phyloP scores from a whole-genome alignment of 1,140 invertebrate genomes.

The Dryas iulia region DNA sequence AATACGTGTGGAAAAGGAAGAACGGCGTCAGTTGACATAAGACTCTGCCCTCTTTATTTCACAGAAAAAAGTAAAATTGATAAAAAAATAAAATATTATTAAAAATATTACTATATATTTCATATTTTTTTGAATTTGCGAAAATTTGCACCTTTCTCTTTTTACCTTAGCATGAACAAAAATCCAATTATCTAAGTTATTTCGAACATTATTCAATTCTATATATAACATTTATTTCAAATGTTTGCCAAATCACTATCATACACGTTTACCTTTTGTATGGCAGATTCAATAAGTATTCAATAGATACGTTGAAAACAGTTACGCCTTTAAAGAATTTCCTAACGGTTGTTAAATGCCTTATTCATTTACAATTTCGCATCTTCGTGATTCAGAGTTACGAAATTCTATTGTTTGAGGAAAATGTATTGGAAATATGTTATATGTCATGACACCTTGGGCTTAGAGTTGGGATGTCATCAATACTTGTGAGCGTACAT shows the following conservation, averaged over 20 bases:
- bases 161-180: too few relatives aligned
- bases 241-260: background rate
- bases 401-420: conserved; percentile 41
- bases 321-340: conserved; percentile 3
- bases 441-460: too few relatives aligned
- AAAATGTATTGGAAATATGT: background rate
- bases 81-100: too few relatives aligned
- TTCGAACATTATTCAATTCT: background rate
- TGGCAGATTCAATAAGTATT: conserved; percentile 1
- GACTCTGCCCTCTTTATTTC: too few relatives aligned
- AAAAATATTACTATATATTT: background rate
- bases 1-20: too few relatives aligned
- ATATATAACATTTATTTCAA: background rate
- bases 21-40: too few relatives aligned
- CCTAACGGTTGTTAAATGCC: conserved; percentile 13
- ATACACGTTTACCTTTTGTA: background rate
- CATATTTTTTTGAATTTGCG: background rate
- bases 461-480: too few relatives aligned
- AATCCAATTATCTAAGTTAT: background rate
- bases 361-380: conserved; percentile 5
- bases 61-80: too few relatives aligned
- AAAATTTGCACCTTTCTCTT: background rate
- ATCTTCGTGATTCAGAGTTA: conserved; percentile 53
- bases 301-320: conserved; percentile 8
- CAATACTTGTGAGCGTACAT: too few relatives aligned